Conservation (phyloP, 1,140 invertebrate genomes). For the Philopotamus ludificatus region DNA sequence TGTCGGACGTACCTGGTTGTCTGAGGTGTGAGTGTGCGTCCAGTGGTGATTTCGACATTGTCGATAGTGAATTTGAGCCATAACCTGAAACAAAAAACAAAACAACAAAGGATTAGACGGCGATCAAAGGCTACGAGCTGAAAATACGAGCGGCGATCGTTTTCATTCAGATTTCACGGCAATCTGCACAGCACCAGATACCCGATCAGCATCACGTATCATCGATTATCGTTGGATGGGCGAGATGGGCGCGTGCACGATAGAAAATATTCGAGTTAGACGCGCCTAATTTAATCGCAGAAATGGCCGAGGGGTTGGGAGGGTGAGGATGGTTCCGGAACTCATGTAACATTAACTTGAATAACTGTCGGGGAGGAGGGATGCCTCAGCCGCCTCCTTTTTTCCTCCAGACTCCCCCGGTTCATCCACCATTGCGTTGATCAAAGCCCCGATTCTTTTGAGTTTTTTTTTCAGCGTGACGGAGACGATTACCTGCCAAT, state of each 20-base stretch:
- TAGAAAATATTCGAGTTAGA: slow-evolving; percentile 28
- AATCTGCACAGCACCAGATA: too few relatives aligned
- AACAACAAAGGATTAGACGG: too few relatives aligned
- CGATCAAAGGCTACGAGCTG: background rate
- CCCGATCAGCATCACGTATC: too few relatives aligned
- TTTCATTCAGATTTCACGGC: too few relatives aligned
- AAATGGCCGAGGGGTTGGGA: background rate
- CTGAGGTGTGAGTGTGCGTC: slow-evolving; percentile 82
- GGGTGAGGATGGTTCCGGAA: slow-evolving; percentile 21
- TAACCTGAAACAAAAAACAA: slow-evolving; percentile 64
- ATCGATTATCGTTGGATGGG: too few relatives aligned
- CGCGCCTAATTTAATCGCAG: slow-evolving; percentile 39
- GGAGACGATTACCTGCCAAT: slow-evolving; percentile 38
- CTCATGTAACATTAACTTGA: slow-evolving; percentile 42
- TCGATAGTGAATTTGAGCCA: slow-evolving; percentile 70
- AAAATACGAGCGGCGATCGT: background rate
- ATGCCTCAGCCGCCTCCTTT: background rate
- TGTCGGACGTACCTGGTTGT: slow-evolving; percentile 78
- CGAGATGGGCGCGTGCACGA: background rate
- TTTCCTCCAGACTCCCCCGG: background rate
- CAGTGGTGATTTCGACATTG: slow-evolving; percentile 69
- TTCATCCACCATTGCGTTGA: background rate
- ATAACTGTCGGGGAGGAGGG: slow-evolving; percentile 29
- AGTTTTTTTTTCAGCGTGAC: background rate
- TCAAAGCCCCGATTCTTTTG: slow-evolving; percentile 26